phyloP scores from a whole-genome alignment of 2,797 vertebrate genomes.

The Tenualosa ilisha region DNA sequence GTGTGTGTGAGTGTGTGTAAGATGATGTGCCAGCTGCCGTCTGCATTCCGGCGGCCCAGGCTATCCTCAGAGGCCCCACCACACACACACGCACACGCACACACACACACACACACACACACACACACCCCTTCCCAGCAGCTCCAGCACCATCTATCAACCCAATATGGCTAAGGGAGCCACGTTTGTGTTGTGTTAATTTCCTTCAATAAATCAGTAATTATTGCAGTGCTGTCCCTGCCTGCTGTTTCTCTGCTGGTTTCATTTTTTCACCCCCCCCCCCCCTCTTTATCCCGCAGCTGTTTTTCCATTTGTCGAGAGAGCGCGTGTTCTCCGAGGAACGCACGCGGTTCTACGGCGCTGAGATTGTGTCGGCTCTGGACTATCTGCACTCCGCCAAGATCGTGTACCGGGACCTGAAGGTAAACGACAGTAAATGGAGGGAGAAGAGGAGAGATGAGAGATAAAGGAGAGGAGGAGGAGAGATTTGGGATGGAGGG shows the following conservation, averaged over 20 bases:
- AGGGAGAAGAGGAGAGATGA: slow-evolving; percentile 49
- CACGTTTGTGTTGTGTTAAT: slow-evolving; percentile 99
- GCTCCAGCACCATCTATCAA: slow-evolving; percentile 86
- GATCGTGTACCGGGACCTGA: slow-evolving; percentile 98
- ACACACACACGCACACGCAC: not conserved
- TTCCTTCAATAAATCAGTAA: slow-evolving; percentile 99
- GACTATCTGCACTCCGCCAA: slow-evolving; percentile 98
- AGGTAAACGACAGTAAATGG: slow-evolving; percentile 81
- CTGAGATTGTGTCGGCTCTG: slow-evolving; percentile 95
- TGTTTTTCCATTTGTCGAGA: slow-evolving; percentile 99
- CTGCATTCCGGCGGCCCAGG: slow-evolving; percentile 90
- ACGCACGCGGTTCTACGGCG: slow-evolving; percentile 96
- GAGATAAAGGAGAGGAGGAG: not conserved
- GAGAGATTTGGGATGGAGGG: slow-evolving; percentile 41
- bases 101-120: not conserved
- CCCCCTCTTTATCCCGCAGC: slow-evolving; percentile 88
- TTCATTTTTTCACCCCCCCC: slow-evolving; percentile 23
- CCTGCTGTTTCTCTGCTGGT: slow-evolving; percentile 76
- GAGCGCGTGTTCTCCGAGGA: slow-evolving; percentile 99
- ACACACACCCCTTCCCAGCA: not conserved
- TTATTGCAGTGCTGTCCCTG: slow-evolving; percentile 99
- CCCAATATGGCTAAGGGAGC: slow-evolving; percentile 99
- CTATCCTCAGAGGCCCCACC: slow-evolving; percentile 84
- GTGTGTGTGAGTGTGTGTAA: slow-evolving; percentile 68
- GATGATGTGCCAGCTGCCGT: slow-evolving; percentile 98